These are phyloP conservation scores for Cephalotes varians DNA, from an alignment of 2,888 invertebrate species.

Conservation along the genomic window DNA sequence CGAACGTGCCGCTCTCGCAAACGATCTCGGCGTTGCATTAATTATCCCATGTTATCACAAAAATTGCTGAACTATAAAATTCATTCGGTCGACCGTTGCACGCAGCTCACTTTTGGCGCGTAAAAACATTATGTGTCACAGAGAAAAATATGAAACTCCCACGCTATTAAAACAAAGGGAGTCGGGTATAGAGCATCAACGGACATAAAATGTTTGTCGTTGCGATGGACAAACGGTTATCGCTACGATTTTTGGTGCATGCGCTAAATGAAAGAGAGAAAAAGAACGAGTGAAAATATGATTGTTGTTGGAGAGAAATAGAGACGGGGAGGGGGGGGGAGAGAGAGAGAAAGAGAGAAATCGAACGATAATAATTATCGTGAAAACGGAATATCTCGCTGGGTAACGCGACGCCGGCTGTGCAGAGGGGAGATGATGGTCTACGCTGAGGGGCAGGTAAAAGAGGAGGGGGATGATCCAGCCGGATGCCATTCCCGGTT, in stretches of 20 bases:
- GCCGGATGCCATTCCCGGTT: slow-evolving; percentile 84
- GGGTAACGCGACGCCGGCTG: slow-evolving; percentile 71
- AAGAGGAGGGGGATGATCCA: slow-evolving; percentile 72
- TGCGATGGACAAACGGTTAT: slow-evolving; percentile 76
- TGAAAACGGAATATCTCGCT: slow-evolving; percentile 84
- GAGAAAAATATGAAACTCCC: slow-evolving; percentile 50
- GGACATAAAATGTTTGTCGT: slow-evolving; percentile 76
- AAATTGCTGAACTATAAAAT: slow-evolving; percentile 73
- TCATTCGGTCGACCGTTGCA: slow-evolving; percentile 61
- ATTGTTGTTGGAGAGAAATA: slow-evolving; percentile 1
- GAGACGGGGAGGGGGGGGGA: slow-evolving; percentile 47
- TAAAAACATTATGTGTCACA: slow-evolving; percentile 64
- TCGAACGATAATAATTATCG: slow-evolving; percentile 84
- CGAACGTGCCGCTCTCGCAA: slow-evolving; percentile 35
- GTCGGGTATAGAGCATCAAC: slow-evolving; percentile 69
- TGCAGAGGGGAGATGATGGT: slow-evolving; percentile 43
- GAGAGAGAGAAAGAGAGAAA: slow-evolving; percentile 70
- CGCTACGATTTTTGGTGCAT: slow-evolving; percentile 75
- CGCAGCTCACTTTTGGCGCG: slow-evolving; percentile 73
- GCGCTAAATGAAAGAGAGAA: slow-evolving; percentile 60
- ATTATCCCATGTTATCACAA: slow-evolving; percentile 71
- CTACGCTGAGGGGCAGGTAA: slow-evolving; percentile 48
- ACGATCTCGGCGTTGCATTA: slow-evolving; percentile 58
- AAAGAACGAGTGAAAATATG: slow-evolving; percentile 33
- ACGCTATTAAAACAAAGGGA: slow-evolving; percentile 50